Conservation (phyloP, 2,888 invertebrate species). For the Sericinus montela region DNA sequence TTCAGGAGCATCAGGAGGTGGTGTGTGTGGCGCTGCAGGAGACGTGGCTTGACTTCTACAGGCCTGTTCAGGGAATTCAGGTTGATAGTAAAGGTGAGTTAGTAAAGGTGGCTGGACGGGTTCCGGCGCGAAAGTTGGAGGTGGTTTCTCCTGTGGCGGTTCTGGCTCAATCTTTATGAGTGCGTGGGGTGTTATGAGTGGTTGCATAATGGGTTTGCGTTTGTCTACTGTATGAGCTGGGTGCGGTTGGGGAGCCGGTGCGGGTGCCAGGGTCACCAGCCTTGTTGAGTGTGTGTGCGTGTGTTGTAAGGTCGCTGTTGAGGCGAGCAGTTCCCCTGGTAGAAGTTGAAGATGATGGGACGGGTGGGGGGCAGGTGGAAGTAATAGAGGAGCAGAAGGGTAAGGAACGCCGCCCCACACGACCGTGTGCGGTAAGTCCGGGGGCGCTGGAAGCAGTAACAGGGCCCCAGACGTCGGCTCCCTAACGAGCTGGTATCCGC, state of each 20-base stretch:
- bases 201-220: constrained; percentile 71
- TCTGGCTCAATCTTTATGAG: constrained; percentile 88
- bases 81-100: constrained; percentile 78
- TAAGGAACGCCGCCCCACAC: constrained; percentile 85
- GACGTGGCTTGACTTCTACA: constrained; percentile 80
- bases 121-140: constrained; percentile 63
- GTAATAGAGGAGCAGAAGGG: constrained; percentile 58
- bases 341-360: constrained; percentile 83
- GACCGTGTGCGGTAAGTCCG: constrained; percentile 84
- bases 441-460: constrained; percentile 87
- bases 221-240: constrained; percentile 50
- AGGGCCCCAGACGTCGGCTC: constrained; percentile 92
- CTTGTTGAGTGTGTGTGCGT: constrained; percentile 84
- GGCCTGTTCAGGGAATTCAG: constrained; percentile 65
- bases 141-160: constrained; percentile 66
- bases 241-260: constrained; percentile 64
- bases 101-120: constrained; percentile 73
- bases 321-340: constrained; percentile 82
- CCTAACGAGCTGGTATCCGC: constrained; percentile 91
- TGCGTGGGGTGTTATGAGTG: constrained; percentile 67
- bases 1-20: constrained; percentile 75
- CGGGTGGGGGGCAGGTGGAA: constrained; percentile 75
- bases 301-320: constrained; percentile 82
- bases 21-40: constrained; percentile 79
- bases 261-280: constrained; percentile 82